phyloP scores from a whole-genome alignment of 2,113 vertebrate genomes.

The Telmatochromis brichardi region DNA sequence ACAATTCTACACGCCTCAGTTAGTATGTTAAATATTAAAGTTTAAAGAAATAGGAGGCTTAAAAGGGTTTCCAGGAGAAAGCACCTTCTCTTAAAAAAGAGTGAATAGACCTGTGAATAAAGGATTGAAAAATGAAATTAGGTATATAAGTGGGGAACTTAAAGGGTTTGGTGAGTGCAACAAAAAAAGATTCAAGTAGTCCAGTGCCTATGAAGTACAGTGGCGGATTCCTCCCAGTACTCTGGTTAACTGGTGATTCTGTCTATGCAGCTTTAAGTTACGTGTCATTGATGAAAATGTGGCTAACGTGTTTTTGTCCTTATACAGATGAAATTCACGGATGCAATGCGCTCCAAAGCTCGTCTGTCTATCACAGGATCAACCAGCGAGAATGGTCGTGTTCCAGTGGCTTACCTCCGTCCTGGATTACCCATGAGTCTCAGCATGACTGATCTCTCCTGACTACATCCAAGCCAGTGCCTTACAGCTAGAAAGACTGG shows the following conservation, averaged over 20 bases:
- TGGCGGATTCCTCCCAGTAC: not conserved
- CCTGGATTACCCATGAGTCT: slow-evolving; percentile 98
- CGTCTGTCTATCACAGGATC: slow-evolving; percentile 97
- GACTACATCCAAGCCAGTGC: slow-evolving; percentile 89
- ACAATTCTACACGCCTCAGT: not conserved
- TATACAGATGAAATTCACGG: slow-evolving; percentile 88
- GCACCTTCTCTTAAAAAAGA: not conserved
- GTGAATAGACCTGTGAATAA: not conserved
- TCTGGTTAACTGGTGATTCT: not conserved
- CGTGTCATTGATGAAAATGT: not conserved
- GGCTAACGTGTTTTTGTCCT: slow-evolving; percentile 32
- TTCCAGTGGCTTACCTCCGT: slow-evolving; percentile 94
- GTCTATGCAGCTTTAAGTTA: not conserved
- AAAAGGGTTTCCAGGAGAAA: not conserved
- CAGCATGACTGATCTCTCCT: slow-evolving; percentile 96
- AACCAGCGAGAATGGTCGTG: slow-evolving; percentile 90
- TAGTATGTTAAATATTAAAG: not conserved
- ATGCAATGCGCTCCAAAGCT: slow-evolving; percentile 91
- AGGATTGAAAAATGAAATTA: not conserved
- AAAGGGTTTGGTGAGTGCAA: not conserved
- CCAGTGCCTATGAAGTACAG: not conserved
- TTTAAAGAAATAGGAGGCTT: not conserved
- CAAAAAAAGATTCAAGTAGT: not conserved
- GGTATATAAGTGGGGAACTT: not conserved
- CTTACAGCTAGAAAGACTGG: slow-evolving; percentile 78